Evolutionary conservation across 1,140 invertebrate genomes (phyloP).

Genomic region (Pseudobourletiella spinata): DNA sequence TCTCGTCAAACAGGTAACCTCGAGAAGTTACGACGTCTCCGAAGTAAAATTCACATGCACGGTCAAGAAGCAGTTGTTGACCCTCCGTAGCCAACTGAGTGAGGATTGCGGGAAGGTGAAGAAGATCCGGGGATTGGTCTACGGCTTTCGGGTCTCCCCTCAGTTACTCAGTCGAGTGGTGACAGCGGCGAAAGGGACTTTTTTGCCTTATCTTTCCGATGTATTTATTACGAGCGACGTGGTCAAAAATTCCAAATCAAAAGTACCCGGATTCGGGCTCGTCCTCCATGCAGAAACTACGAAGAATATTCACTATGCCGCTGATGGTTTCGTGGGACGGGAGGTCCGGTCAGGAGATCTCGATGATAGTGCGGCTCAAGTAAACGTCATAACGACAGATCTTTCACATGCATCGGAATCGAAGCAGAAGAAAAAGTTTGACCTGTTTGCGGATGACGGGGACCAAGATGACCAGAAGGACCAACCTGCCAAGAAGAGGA

Average conservation of each 20-base stretch:
- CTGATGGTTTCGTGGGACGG: conserved; percentile 46
- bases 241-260: conserved; percentile 39
- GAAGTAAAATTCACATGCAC: conserved; percentile 31
- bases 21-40: conserved; percentile 19
- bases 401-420: neutral
- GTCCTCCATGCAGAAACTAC: conserved; percentile 65
- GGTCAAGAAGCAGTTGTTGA: conserved; percentile 32
- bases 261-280: conserved; percentile 32
- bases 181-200: conserved; percentile 79
- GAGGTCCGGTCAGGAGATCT: conserved; percentile 11
- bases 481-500: neutral
- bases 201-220: conserved; percentile 87
- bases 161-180: conserved; percentile 83
- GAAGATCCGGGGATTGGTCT: conserved; percentile 80
- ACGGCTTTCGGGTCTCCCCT: conserved; percentile 80
- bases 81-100: conserved; percentile 34
- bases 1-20: conserved; percentile 16
- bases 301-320: conserved; percentile 65
- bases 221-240: conserved; percentile 78
- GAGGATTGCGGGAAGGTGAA: conserved; percentile 83
- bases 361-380: neutral
- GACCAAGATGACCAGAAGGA: conserved; percentile 12
- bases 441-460: conserved; percentile 28
- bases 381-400: neutral
- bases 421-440: conserved; percentile 19